A percentile compares a stretch with the other conserved stretches of the same genome.
Conservation (phyloP, 2,797 vertebrate genomes). For the Oryzias dopingdopingensis region DNA sequence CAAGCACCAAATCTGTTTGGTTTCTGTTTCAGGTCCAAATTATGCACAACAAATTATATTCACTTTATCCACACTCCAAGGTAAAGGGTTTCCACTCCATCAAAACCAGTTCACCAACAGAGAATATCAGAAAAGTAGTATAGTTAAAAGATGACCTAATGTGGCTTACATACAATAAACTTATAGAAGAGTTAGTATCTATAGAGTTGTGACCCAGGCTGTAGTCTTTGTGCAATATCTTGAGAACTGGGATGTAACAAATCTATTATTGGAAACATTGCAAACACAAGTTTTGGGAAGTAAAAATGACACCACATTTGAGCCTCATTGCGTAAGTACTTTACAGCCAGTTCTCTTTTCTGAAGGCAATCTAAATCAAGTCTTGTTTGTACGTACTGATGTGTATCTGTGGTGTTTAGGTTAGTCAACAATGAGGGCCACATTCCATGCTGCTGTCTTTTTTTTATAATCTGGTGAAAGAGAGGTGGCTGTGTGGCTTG, state of each 20-base stretch:
- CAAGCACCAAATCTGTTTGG: too few relatives aligned
- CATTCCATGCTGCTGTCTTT: slow-evolving; percentile 14
- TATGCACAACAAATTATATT: too few relatives aligned
- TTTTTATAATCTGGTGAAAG: too few relatives aligned
- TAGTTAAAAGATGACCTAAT: too few relatives aligned
- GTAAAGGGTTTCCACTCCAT: too few relatives aligned
- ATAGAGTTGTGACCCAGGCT: slow-evolving; percentile 2
- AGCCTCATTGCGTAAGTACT: slow-evolving; percentile 11
- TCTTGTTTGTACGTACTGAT: slow-evolving; percentile 16
- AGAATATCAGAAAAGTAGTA: too few relatives aligned
- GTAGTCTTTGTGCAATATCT: background rate
- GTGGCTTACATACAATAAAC: background rate
- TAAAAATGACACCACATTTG: slow-evolving; percentile 3
- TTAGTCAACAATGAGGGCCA: slow-evolving; percentile 10
- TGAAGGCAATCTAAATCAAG: slow-evolving; percentile 38
- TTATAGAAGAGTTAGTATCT: background rate
- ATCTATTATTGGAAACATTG: slow-evolving; percentile 17
- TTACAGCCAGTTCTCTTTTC: slow-evolving; percentile 55
- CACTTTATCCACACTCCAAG: too few relatives aligned
- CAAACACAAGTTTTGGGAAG: slow-evolving; percentile 36
- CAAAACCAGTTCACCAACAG: too few relatives aligned
- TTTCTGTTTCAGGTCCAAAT: too few relatives aligned
- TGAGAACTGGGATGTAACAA: background rate
- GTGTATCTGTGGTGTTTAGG: background rate
- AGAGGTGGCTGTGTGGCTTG: too few relatives aligned